Evolutionary conservation across 2,797 vertebrate genomes (phyloP), one percentile per base, ranked within the genome.

Genomic region (Tadarida brasiliensis): DNA sequence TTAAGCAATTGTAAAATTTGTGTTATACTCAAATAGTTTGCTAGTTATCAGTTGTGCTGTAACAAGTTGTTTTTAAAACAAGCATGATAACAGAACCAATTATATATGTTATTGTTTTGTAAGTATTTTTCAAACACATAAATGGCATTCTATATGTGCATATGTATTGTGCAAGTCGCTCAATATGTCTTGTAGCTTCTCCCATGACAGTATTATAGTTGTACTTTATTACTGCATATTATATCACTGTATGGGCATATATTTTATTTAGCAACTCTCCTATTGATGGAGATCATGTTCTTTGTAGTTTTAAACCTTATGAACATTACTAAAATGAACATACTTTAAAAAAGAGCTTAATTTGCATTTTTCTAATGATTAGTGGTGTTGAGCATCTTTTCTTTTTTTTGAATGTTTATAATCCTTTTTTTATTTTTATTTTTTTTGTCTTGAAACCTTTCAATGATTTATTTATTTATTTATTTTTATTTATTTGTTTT

Each of bases 101-200:
- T 0, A 0, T 15, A 0, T 14, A 8, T 44, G 33, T 16, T 5
- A 12, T 44, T 33, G 54, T 24, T 68, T 28, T 51, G 22, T 22
- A 17, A 20, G 33, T 5, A 28, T 11, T 22, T 56, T 30, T 1
- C 85, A 77, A 59, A 17, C 35, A 39, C 12, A 0, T 26, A 14
- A 54, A 15, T n/a, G 11, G 26, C 7, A 5, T 20, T 57, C 6
- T 1, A 1, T 8, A 1, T 10, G 26, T 22, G 24, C 12, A 4
- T 61, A 6, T 7, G 5, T 51, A 30, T 24, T 4, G 4, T 30
- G 17, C 12, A 7, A 35, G 11, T 51, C 17, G 33, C 65, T 39
- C 6, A n/a, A 30, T 26, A 26, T 54, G 33, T 22, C 14, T 11
- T 11, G 1, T 14, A 24, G 33, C n/a, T 33, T n/a, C 39, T 24